A percentile compares a stretch with the other conserved stretches of the same genome.
Conservation (phyloP, 2,113 vertebrate species). For the Physeter macrocephalus region DNA sequence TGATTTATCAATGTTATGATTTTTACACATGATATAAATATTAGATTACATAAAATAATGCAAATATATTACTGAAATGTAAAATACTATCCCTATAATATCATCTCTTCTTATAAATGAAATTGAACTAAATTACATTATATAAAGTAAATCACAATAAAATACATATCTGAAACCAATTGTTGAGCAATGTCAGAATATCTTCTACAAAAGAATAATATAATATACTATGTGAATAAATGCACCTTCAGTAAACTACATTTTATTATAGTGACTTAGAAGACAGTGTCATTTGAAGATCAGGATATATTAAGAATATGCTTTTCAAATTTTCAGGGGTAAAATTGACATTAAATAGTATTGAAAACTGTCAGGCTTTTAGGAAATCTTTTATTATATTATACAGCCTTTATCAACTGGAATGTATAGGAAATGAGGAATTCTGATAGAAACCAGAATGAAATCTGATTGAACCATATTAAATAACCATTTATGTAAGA, state of each 20-base stretch:
- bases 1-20: not conserved
- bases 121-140: slow-evolving; percentile 8
- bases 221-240: not conserved
- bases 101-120: not conserved
- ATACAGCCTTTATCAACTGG: not conserved
- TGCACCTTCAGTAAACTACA: not conserved
- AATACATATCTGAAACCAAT: not conserved
- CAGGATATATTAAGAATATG: not conserved
- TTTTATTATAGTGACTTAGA: not conserved
- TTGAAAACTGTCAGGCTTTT: not conserved
- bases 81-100: not conserved
- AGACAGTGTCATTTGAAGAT: not conserved
- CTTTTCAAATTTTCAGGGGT: not conserved
- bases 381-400: not conserved
- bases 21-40: not conserved
- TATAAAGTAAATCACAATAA: not conserved
- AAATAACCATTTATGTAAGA: not conserved
- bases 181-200: not conserved
- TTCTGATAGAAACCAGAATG: not conserved
- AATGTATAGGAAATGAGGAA: not conserved
- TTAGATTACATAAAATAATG: not conserved
- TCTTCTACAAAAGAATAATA: not conserved
- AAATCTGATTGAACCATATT: not conserved
- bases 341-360: not conserved
- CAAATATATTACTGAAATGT: not conserved